phyloP scores from a whole-genome alignment of 1,140 invertebrate species.

The Drosophila punjabiensis region DNA sequence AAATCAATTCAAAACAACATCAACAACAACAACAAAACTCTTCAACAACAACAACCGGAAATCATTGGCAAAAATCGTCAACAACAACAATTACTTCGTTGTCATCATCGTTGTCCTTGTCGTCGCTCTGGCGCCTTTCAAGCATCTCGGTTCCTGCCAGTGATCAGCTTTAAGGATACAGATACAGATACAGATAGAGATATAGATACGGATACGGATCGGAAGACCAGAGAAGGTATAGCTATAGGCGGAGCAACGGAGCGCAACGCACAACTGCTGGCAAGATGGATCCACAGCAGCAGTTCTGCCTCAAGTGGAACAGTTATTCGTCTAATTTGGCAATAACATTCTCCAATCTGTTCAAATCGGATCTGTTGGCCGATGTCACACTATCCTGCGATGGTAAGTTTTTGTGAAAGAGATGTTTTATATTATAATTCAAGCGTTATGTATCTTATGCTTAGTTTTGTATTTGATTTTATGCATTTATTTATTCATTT shows the following conservation, averaged over 20 bases:
- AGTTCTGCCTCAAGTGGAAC: conserved; percentile 96
- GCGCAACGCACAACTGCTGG: conserved; percentile 24
- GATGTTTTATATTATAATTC: neutral
- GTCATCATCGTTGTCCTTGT: neutral
- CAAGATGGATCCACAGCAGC: conserved; percentile 92
- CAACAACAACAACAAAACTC: conserved; percentile 9
- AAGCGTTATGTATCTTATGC: neutral
- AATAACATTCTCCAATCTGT: conserved; percentile 94
- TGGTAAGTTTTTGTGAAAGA: conserved; percentile 88
- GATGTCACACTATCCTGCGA: conserved; percentile 96
- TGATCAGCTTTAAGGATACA: neutral
- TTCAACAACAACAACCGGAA: conserved; percentile 21
- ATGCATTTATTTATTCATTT: neutral
- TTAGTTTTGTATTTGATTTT: neutral
- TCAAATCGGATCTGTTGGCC: conserved; percentile 95
- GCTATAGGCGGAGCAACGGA: conserved; percentile 26
- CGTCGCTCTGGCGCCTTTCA: conserved; percentile 24
- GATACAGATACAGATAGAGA: neutral
- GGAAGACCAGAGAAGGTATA: neutral
- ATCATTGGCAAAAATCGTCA: conserved; percentile 30
- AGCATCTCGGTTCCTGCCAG: conserved; percentile 15
- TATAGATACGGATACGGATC: neutral
- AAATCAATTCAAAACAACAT: conserved; percentile 37
- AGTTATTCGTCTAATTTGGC: conserved; percentile 95
- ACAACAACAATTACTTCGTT: conserved; percentile 14